Evolutionary conservation across 2,888 invertebrate species (phyloP), one percentile per base, ranked within the genome.

Genomic region (Salticus scenicus): DNA sequence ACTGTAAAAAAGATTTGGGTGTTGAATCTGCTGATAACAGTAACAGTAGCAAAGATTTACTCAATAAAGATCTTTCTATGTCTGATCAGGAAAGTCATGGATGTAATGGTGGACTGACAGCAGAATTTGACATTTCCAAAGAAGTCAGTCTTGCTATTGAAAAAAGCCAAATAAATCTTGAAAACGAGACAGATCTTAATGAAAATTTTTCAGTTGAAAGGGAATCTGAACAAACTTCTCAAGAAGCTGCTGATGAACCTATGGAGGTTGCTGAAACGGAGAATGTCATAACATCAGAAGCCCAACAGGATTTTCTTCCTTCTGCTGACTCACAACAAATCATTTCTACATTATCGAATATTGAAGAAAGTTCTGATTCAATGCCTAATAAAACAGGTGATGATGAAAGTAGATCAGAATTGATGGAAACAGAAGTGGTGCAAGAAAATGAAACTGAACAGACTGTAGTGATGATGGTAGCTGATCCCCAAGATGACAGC

Each of bases 391-490:
- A 31, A 12, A 66, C n/a, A 69, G 31, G 31, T 31, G 69, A 47
- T 8, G 69, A 77, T 10, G 76, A 67, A 4, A 42, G 30, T 10
- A 30, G 57, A 10, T 33, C 7, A 57, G 31, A 28, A 63, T 33
- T 66, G 4, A 30, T 14, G 20, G 64, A 27, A 14, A 28, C 64
- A 0, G 77, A 51, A 12, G 51, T n/a, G 47, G 20, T 12, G 0
- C 28, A 66, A 0, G 74, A 66, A 1, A 66, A 5, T 33, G 79
- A 72, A 20, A 8, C 63, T 12, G 80, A 80, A 28, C 82, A 82
- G 7, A 81, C 78, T 24, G 74, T 80, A 4, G 86, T 86, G 7
- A 86, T 86, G 86, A 79, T 86, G 63, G 74, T 47, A 0, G 31
- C 70, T 24, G 74, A 79, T 63, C 77, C 47, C n/a, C 72, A 85